Evolutionary conservation across 53 echinoderm and acorn worm species (phyloP).

Genomic region (Paracentrotus lividus): DNA sequence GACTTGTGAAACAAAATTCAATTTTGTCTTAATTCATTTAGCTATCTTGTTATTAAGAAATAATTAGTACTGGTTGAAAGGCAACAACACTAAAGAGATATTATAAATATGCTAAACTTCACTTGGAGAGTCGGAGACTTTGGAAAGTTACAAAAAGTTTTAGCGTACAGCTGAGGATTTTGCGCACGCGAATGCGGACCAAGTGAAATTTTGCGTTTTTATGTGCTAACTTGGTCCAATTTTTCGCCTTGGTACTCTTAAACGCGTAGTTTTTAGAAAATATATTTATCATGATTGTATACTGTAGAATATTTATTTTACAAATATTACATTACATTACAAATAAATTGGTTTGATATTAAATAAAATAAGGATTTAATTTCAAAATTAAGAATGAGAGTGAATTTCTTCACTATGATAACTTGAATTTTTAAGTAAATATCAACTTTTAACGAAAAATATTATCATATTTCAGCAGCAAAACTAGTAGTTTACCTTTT

Average conservation of each 20-base stretch:
- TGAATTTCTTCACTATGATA: neutral
- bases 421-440: neutral
- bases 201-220: conserved; percentile 28
- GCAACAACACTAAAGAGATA: neutral
- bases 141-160: neutral
- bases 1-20: too few species aligned
- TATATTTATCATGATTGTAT: neutral
- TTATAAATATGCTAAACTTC: too few species aligned
- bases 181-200: neutral
- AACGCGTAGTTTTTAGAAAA: neutral
- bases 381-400: conserved; percentile 3
- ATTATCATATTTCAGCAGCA: too few species aligned
- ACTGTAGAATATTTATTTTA: neutral
- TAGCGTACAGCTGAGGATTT: neutral
- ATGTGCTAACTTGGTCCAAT: conserved; percentile 12
- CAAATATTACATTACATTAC: neutral
- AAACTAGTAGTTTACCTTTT: neutral
- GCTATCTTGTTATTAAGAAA: neutral
- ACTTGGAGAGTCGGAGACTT: too few species aligned
- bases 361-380: neutral
- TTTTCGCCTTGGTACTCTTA: neutral
- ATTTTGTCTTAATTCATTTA: neutral
- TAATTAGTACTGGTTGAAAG: neutral
- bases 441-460: neutral
- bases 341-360: neutral